Percentiles rank a stretch among this genome's conserved stretches.
Evolutionary conservation across 2,113 vertebrate species (phyloP).

Genomic region (Arothron firmamentum): DNA sequence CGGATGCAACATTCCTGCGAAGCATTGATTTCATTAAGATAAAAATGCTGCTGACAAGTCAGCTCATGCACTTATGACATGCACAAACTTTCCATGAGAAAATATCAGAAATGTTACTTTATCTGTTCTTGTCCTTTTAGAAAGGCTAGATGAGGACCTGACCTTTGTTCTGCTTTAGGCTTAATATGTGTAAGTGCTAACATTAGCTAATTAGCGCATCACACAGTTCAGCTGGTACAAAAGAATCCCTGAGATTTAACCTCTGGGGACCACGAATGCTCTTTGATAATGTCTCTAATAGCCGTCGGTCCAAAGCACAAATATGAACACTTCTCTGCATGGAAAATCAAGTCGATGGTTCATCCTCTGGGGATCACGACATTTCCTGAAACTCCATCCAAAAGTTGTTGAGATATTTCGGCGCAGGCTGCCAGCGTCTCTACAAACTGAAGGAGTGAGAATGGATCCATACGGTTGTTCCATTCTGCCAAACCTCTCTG

Average conservation of each 20-base stretch:
- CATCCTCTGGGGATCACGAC: neutral
- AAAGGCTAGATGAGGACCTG: too few relatives aligned
- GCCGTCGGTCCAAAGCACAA: too few relatives aligned
- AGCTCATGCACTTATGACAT: too few relatives aligned
- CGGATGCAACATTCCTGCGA: too few relatives aligned
- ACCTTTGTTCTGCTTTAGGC: neutral
- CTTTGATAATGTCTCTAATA: neutral
- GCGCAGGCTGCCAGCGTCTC: neutral
- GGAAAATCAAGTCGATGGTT: too few relatives aligned
- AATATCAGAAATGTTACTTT: too few relatives aligned
- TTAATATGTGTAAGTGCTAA: neutral
- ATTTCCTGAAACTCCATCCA: neutral
- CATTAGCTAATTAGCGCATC: neutral
- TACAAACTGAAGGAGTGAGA: slow-evolving; percentile 10
- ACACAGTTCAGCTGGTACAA: neutral
- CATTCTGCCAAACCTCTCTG: slow-evolving; percentile 18
- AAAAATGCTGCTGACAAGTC: too few relatives aligned
- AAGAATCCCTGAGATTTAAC: neutral
- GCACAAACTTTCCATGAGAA: too few relatives aligned
- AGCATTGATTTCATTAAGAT: too few relatives aligned
- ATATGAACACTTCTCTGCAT: too few relatives aligned
- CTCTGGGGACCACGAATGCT: neutral
- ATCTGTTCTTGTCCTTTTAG: too few relatives aligned
- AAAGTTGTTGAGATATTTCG: neutral
- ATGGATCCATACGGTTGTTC: slow-evolving; percentile 4